Percentiles rank a stretch among this genome's conserved stretches.
Conservation (phyloP, 2,888 invertebrate genomes). For the Anthrax anthrax region DNA sequence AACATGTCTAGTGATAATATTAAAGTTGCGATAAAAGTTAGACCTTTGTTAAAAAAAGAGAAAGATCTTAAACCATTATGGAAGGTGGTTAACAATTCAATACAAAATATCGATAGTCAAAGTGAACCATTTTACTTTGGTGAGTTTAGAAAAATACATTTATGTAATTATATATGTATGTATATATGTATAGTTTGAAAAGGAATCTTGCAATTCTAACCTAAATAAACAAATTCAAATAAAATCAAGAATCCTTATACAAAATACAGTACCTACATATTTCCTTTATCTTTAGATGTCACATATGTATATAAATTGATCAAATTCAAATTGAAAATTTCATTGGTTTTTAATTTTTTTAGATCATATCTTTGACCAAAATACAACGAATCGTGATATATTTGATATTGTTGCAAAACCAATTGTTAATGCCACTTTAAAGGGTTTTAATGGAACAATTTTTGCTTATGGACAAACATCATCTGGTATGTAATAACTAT, state of each 20-base stretch:
- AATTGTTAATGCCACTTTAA: slow-evolving; percentile 53
- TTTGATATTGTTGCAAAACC: slow-evolving; percentile 55
- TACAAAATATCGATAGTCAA: slow-evolving; percentile 42
- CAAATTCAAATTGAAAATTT: too few species aligned
- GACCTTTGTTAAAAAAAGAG: slow-evolving; percentile 52
- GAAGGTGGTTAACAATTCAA: slow-evolving; percentile 44
- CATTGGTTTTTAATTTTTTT: slow-evolving; percentile 6
- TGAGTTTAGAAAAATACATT: slow-evolving; percentile 17
- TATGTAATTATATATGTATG: too few species aligned
- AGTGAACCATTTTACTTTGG: slow-evolving; percentile 36
- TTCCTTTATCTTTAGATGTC: too few species aligned
- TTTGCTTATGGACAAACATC: slow-evolving; percentile 89
- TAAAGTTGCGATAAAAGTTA: slow-evolving; percentile 60
- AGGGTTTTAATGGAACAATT: slow-evolving; percentile 73
- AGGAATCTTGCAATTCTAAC: too few species aligned
- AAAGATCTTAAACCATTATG: slow-evolving; percentile 46
- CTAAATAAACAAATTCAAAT: too few species aligned
- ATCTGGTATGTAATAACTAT: slow-evolving; percentile 41
- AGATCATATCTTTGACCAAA: slow-evolving; percentile 60
- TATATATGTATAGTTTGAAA: too few species aligned
- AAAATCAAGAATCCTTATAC: too few species aligned
- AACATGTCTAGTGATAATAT: slow-evolving; percentile 36
- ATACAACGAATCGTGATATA: slow-evolving; percentile 43
- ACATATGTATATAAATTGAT: too few species aligned
- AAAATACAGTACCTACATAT: too few species aligned